Evolutionary conservation across 2,888 invertebrate species (phyloP).

Genomic region (Steromphala cineraria): DNA sequence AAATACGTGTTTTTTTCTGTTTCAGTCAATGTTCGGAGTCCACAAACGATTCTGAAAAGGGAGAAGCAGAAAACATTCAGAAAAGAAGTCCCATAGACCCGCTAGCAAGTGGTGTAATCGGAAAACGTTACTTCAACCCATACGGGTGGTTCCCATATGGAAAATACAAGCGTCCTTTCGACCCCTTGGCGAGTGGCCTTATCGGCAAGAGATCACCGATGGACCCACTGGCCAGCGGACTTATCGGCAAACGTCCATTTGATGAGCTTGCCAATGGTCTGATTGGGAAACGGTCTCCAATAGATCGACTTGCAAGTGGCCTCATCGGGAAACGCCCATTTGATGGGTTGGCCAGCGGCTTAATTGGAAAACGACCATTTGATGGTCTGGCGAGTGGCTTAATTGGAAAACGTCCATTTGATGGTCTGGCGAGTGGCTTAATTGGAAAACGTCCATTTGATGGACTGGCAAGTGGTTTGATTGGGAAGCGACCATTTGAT

Average conservation of each 20-base stretch:
- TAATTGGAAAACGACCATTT: slow-evolving; percentile 30
- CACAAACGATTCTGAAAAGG: too few relatives aligned
- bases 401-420: slow-evolving; percentile 29
- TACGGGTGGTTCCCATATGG: slow-evolving; percentile 26
- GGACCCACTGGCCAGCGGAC: slow-evolving; percentile 28
- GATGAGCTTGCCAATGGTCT: slow-evolving; percentile 30
- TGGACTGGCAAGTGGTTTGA: slow-evolving; percentile 21
- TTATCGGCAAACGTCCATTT: slow-evolving; percentile 28
- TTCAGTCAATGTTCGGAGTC: too few relatives aligned
- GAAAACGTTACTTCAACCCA: slow-evolving; percentile 27
- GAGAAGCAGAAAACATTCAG: too few relatives aligned
- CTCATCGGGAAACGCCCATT: slow-evolving; percentile 33
- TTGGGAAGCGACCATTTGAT: slow-evolving; percentile 29
- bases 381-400: slow-evolving; percentile 30
- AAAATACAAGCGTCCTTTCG: slow-evolving; percentile 31
- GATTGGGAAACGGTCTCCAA: slow-evolving; percentile 30
- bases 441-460: slow-evolving; percentile 29
- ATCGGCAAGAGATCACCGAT: slow-evolving; percentile 29
- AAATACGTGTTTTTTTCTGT: too few relatives aligned
- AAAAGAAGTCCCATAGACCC: slow-evolving; percentile 22
- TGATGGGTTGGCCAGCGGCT: slow-evolving; percentile 32
- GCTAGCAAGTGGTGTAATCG: slow-evolving; percentile 28
- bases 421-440: slow-evolving; percentile 26
- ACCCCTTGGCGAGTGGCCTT: slow-evolving; percentile 31
- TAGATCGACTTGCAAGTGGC: slow-evolving; percentile 23